Evolutionary conservation across 2,888 invertebrate genomes (phyloP).

Genomic region (Apocheima hispidaria): DNA sequence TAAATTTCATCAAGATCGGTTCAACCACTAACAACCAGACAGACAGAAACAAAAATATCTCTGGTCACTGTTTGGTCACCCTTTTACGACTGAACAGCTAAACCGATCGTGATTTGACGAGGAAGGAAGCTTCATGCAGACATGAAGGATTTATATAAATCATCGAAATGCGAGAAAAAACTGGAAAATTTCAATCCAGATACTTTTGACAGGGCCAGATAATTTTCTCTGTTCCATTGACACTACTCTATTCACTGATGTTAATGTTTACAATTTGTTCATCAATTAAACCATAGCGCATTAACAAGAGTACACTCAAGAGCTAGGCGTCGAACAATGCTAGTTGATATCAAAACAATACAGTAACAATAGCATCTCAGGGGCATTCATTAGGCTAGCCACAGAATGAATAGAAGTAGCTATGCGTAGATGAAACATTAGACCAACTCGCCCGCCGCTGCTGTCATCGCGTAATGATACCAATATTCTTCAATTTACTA

Average conservation of each 20-base stretch:
- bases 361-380: constrained; percentile 37
- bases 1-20: too few species aligned
- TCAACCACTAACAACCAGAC: too few species aligned
- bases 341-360: constrained; percentile 38
- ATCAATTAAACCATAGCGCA: constrained; percentile 23
- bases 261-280: constrained; percentile 32
- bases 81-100: background rate
- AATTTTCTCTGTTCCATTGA: background rate
- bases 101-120: background rate
- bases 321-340: constrained; percentile 40
- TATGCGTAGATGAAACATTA: constrained; percentile 16
- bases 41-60: too few species aligned
- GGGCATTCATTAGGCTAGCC: constrained; percentile 25
- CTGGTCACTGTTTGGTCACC: too few species aligned
- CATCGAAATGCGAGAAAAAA: background rate
- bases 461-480: constrained; percentile 9
- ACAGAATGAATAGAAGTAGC: background rate
- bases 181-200: too few species aligned
- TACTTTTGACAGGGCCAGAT: background rate
- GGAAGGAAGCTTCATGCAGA: background rate
- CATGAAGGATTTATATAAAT: background rate
- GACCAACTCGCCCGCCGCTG: constrained; percentile 4
- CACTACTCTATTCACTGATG: background rate
- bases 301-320: constrained; percentile 31
- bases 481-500: constrained; percentile 8